Evolutionary conservation across 1,140 invertebrate species (phyloP).

Genomic region (Atta colombica): DNA sequence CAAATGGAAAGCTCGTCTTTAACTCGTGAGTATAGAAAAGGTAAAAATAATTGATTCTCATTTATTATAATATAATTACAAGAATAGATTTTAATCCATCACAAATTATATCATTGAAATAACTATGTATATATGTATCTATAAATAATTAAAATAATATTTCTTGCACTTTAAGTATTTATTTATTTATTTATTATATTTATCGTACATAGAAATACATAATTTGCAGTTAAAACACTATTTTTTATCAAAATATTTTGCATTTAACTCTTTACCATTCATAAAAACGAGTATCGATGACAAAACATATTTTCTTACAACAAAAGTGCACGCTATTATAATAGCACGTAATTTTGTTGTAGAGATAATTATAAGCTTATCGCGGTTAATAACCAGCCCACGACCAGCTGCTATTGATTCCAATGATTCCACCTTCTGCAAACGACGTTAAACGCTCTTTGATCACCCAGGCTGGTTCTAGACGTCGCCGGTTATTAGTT

Average conservation of each 20-base stretch:
- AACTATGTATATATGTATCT: too few relatives aligned
- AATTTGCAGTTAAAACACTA: background rate
- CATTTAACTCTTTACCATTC: slow-evolving; percentile 5
- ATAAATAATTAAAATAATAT: background rate
- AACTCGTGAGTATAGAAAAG: background rate
- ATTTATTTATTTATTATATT: too few relatives aligned
- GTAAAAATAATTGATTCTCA: background rate
- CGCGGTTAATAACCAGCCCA: slow-evolving; percentile 26
- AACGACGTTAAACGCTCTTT: slow-evolving; percentile 69
- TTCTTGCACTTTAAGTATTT: too few relatives aligned
- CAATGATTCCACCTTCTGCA: slow-evolving; percentile 33
- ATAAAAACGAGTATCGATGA: background rate
- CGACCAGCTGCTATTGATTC: slow-evolving; percentile 42
- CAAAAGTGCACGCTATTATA: slow-evolving; percentile 65
- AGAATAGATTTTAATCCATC: background rate
- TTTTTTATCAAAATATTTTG: slow-evolving; percentile 16
- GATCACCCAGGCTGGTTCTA: slow-evolving; percentile 40
- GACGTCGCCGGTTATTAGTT: slow-evolving; percentile 49
- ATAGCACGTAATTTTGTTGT: too few relatives aligned
- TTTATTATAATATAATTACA: too few relatives aligned
- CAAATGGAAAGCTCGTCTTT: slow-evolving; percentile 52
- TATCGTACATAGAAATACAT: background rate
- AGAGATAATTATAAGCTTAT: slow-evolving; percentile 72
- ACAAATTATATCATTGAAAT: background rate
- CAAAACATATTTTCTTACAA: slow-evolving; percentile 45